Evolutionary conservation across 2,888 invertebrate species (phyloP).

Genomic region (Plebejus anna): DNA sequence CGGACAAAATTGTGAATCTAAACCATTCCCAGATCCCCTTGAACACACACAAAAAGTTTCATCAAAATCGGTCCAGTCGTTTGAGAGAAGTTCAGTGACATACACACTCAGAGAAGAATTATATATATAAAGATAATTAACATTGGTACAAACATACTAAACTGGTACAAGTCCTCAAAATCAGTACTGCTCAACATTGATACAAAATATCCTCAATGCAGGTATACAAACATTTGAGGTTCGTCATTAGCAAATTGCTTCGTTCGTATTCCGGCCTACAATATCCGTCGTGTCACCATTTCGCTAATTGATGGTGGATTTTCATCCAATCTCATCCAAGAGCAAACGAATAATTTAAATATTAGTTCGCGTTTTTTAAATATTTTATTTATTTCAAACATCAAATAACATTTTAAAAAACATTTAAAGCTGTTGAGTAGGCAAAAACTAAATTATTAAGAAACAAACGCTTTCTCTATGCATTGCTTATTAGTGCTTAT

Average conservation of each 20-base stretch:
- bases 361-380: neutral
- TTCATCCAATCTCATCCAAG: neutral
- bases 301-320: slow-evolving; percentile 11
- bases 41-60: no score
- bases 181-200: neutral
- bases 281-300: neutral
- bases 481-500: no score
- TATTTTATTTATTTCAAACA: no score
- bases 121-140: neutral
- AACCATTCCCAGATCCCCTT: no score
- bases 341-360: neutral
- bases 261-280: neutral
- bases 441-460: no score
- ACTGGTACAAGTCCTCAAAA: neutral
- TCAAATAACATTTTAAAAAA: no score
- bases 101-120: no score
- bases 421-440: no score
- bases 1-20: no score
- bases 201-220: neutral
- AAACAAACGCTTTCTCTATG: no score
- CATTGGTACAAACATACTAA: neutral
- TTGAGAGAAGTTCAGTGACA: no score
- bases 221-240: neutral
- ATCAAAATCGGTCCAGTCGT: no score
- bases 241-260: slow-evolving; percentile 26